Conservation (phyloP, 64 coral and sea anemone species). For the Porites australiensis region DNA sequence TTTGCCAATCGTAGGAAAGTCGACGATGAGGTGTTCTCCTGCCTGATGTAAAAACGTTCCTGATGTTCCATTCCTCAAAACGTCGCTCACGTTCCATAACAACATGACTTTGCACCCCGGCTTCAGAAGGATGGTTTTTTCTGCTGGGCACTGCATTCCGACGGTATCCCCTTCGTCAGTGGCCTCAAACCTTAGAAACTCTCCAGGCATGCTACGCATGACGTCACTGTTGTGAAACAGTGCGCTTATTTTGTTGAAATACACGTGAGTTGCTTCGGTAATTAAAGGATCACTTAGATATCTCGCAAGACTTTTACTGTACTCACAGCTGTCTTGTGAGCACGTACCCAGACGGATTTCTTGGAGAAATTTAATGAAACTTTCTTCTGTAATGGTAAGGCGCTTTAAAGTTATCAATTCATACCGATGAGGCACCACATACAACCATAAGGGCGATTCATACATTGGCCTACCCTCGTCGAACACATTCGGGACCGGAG, state of each 20-base stretch:
- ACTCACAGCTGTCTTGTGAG: no score
- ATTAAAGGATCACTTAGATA: neutral
- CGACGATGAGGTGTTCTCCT: no score
- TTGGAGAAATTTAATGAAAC: neutral
- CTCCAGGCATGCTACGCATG: neutral
- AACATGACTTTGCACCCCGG: constrained; percentile 39
- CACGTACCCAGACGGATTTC: neutral
- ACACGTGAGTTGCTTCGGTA: neutral
- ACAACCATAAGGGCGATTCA: neutral
- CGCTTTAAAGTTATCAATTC: neutral
- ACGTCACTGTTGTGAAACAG: neutral
- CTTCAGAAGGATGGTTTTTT: neutral
- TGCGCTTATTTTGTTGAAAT: neutral
- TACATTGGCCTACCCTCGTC: no score
- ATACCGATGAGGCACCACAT: neutral
- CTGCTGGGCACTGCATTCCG: neutral
- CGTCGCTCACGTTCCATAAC: constrained; percentile 6
- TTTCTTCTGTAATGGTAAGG: neutral
- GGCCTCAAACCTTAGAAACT: neutral
- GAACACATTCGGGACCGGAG: neutral
- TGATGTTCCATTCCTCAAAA: neutral
- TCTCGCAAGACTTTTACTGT: neutral
- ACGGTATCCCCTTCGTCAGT: neutral
- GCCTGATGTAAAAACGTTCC: neutral
- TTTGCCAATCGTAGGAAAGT: no score